A percentile compares a stretch with the other conserved stretches of the same genome.
phyloP scores from a whole-genome alignment of 2,113 vertebrate species.

The Leiothrix lutea region DNA sequence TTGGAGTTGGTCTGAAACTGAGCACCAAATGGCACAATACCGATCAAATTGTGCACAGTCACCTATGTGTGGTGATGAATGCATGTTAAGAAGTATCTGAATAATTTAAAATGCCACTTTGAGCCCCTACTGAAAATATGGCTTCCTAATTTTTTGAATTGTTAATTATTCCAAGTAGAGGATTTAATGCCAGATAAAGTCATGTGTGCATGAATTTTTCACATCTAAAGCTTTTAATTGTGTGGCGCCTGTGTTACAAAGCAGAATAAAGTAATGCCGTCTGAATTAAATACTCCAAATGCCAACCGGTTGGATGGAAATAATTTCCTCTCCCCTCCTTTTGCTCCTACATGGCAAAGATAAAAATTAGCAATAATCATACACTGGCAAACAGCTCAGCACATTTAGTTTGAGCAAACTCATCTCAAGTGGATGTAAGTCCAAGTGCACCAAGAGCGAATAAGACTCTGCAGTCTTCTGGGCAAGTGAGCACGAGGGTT shows the following conservation, averaged over 20 bases:
- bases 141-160: background rate
- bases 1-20: background rate
- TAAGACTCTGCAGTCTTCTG: background rate
- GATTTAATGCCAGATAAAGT: background rate
- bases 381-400: background rate
- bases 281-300: background rate
- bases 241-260: background rate
- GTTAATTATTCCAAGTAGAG: background rate
- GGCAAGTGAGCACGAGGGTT: background rate
- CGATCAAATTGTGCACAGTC: background rate
- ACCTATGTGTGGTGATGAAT: background rate
- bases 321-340: background rate
- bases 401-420: background rate
- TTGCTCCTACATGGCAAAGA: background rate
- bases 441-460: background rate
- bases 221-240: background rate
- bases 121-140: background rate
- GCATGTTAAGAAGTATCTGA: background rate
- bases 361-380: background rate
- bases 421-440: background rate
- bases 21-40: background rate
- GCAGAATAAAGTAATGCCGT: background rate
- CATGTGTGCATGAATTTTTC: background rate
- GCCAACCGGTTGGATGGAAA: background rate
- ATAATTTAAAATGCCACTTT: background rate